Conservation (phyloP, 92 coral and sea anemone genomes). For the Palythoa heliodiscus region DNA sequence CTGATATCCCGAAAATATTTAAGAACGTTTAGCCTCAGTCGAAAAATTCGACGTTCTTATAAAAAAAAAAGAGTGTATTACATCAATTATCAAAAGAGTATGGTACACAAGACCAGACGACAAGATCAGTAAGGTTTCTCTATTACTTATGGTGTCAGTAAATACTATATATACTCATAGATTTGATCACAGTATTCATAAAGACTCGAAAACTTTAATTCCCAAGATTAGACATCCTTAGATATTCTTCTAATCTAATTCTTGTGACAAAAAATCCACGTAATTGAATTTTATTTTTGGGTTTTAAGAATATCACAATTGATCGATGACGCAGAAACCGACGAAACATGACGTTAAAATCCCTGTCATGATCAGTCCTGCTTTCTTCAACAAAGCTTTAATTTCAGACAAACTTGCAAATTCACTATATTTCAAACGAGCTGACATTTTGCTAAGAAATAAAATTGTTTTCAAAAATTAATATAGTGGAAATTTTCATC, state of each 20-base stretch:
- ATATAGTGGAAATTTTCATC: neutral
- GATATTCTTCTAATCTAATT: neutral
- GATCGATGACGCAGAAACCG: conserved; percentile 22
- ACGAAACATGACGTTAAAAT: conserved; percentile 11
- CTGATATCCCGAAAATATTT: too few relatives aligned
- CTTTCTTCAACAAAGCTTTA: neutral
- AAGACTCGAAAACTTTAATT: neutral
- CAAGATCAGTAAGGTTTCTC: neutral
- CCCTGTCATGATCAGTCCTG: too few relatives aligned
- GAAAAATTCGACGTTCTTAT: too few relatives aligned
- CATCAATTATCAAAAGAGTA: neutral
- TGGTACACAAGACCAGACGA: neutral
- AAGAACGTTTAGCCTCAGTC: too few relatives aligned
- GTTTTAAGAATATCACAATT: neutral
- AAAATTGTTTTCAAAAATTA: neutral
- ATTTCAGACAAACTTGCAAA: neutral
- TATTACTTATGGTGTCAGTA: too few relatives aligned
- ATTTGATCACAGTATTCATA: neutral
- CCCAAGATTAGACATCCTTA: neutral
- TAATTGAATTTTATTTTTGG: neutral
- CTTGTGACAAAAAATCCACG: neutral
- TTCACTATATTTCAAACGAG: neutral
- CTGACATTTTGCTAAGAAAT: neutral
- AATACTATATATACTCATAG: neutral
- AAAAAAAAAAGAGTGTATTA: too few relatives aligned